A percentile compares a stretch with the other conserved stretches of the same genome.
Conservation (phyloP, 2,113 vertebrate genomes). For the Trichomycterus rosablanca region DNA sequence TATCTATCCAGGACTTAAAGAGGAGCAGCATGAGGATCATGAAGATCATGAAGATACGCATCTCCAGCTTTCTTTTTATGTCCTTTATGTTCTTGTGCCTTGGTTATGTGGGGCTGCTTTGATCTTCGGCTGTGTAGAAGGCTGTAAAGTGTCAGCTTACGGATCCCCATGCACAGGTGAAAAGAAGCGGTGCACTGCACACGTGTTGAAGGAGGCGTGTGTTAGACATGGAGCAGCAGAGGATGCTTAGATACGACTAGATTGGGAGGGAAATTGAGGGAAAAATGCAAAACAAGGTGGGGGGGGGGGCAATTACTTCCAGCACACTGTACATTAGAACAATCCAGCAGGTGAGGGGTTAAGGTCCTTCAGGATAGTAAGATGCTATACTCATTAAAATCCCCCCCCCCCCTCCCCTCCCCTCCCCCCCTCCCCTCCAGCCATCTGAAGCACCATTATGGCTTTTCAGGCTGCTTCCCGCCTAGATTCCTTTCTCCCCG, state of each 20-base stretch:
- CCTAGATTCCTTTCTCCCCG: slow-evolving; percentile 67
- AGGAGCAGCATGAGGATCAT: slow-evolving; percentile 35
- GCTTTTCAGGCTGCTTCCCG: slow-evolving; percentile 75
- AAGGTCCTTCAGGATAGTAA: slow-evolving; percentile 56
- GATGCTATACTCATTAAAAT: slow-evolving; percentile 70
- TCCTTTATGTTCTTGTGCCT: slow-evolving; percentile 18
- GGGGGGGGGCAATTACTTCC: no score
- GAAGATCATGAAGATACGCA: no score
- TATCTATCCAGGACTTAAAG: slow-evolving; percentile 33
- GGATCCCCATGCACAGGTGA: neutral
- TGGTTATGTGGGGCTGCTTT: slow-evolving; percentile 17
- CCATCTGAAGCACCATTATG: slow-evolving; percentile 70
- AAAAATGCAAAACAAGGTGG: no score
- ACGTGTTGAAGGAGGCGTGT: no score
- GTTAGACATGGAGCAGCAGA: no score
- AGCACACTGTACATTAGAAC: no score
- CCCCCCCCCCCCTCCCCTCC: slow-evolving; percentile 52
- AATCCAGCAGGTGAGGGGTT: slow-evolving; percentile 7
- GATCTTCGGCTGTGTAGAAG: slow-evolving; percentile 33
- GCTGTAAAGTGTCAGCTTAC: slow-evolving; percentile 1
- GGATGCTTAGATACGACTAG: no score
- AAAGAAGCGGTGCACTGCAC: no score
- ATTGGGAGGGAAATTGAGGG: no score
- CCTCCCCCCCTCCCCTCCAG: slow-evolving; percentile 64
- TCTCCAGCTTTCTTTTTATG: slow-evolving; percentile 33